Percentiles rank a stretch among this genome's conserved stretches.
Evolutionary conservation across 2,888 invertebrate species (phyloP).

Genomic region (Chaetogeoica ovagalla): DNA sequence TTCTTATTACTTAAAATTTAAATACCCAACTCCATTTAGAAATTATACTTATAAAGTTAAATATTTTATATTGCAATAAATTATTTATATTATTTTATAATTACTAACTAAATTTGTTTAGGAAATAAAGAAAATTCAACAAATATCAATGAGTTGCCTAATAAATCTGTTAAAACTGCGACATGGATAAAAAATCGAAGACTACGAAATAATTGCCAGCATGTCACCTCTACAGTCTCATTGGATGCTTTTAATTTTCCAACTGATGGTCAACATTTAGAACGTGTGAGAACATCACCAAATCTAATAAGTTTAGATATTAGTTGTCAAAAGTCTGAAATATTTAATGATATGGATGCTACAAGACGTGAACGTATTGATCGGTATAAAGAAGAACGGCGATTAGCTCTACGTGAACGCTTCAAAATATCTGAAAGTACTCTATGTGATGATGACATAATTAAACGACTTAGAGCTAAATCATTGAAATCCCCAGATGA

Average conservation of each 20-base stretch:
- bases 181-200: constrained; percentile 40
- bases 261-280: constrained; percentile 54
- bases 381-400: constrained; percentile 82
- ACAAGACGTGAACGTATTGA: constrained; percentile 57
- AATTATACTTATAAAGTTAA: no score
- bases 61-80: neutral
- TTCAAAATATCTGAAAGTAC: constrained; percentile 68
- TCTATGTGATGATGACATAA: constrained; percentile 65
- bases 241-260: constrained; percentile 73
- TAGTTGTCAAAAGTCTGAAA: constrained; percentile 30
- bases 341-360: constrained; percentile 50
- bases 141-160: constrained; percentile 1
- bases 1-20: no score
- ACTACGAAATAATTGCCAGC: constrained; percentile 59
- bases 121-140: constrained; percentile 48
- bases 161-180: constrained; percentile 34
- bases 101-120: constrained; percentile 1
- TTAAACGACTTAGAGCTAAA: constrained; percentile 65
- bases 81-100: neutral
- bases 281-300: constrained; percentile 57
- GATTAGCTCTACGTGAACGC: constrained; percentile 81
- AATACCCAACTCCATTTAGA: no score
- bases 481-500: constrained; percentile 52
- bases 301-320: constrained; percentile 54
- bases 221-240: constrained; percentile 64